Percentiles rank a stretch among this genome's conserved stretches.
These are phyloP conservation scores for Bimastos eiseni DNA, from an alignment of 2,888 invertebrate species.

Conservation along the genomic window DNA sequence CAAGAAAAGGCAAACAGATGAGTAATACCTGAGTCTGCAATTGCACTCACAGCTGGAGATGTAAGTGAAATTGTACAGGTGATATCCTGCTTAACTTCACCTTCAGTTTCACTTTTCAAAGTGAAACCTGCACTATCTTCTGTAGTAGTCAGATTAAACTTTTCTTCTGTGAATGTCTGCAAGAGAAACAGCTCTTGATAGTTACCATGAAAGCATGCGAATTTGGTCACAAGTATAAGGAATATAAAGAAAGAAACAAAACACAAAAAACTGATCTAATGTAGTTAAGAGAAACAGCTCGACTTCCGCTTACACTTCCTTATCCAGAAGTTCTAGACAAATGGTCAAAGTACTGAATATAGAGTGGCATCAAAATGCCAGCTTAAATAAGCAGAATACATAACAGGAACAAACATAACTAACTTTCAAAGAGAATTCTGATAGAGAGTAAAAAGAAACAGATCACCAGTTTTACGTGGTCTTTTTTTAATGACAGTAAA, in stretches of 20 bases:
- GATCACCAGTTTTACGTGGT: background rate
- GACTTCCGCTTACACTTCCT: background rate
- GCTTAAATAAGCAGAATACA: background rate
- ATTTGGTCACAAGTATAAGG: background rate
- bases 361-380: background rate
- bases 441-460: background rate
- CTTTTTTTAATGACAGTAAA: background rate
- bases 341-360: background rate
- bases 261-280: background rate
- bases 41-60: background rate
- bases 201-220: background rate
- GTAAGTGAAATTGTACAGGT: conserved; percentile 1
- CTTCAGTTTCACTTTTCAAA: background rate
- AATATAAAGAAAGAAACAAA: background rate
- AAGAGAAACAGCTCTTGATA: background rate
- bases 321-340: background rate
- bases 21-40: background rate
- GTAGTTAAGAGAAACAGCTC: background rate
- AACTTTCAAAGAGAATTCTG: background rate
- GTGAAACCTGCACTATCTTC: background rate
- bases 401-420: background rate
- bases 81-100: background rate
- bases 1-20: background rate
- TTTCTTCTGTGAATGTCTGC: conserved; percentile 18
- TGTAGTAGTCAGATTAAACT: background rate